Conservation (phyloP, 2,888 invertebrate species). For the Chymomyza amoena region DNA sequence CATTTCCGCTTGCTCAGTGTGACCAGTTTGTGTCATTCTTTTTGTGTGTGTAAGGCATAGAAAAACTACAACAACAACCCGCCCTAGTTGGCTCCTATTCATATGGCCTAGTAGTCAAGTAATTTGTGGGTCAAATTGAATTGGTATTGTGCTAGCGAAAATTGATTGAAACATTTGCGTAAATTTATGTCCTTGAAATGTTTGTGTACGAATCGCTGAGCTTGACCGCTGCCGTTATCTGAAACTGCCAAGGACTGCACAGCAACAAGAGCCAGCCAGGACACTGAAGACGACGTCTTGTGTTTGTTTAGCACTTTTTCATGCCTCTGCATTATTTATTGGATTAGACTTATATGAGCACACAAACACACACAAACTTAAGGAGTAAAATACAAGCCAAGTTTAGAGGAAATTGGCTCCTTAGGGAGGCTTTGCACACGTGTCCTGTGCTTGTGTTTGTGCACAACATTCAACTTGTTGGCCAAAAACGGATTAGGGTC, state of each 20-base stretch:
- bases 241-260: neutral
- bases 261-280: neutral
- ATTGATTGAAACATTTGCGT: constrained; percentile 71
- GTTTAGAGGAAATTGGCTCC: neutral
- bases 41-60: constrained; percentile 66
- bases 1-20: constrained; percentile 65
- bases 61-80: constrained; percentile 55
- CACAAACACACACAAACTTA: neutral
- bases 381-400: neutral
- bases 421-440: neutral
- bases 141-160: constrained; percentile 65
- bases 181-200: constrained; percentile 64
- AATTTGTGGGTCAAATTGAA: constrained; percentile 72
- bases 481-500: constrained; percentile 70
- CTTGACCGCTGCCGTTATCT: neutral
- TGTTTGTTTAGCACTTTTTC: constrained; percentile 6
- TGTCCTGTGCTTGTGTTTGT: neutral
- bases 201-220: neutral
- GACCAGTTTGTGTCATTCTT: constrained; percentile 51
- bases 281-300: neutral
- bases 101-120: constrained; percentile 39
- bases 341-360: constrained; percentile 45
- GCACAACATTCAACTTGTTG: constrained; percentile 45
- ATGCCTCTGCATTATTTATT: constrained; percentile 63
- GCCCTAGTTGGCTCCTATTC: neutral